Evolutionary conservation across 2,888 invertebrate species (phyloP).

Genomic region (Pocota personata): DNA sequence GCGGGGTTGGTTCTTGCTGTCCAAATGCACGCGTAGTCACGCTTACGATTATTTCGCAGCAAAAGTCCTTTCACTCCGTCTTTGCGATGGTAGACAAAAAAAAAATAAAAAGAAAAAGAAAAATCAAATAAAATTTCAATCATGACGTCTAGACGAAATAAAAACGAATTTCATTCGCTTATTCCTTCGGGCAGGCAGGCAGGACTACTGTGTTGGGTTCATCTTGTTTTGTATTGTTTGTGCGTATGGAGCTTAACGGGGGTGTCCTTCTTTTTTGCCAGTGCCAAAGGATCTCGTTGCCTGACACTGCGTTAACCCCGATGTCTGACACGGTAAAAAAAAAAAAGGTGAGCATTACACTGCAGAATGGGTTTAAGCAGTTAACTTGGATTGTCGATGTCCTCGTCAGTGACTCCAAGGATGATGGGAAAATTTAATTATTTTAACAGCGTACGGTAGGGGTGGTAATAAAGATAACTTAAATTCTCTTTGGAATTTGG

Average conservation of each 20-base stretch:
- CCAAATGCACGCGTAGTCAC: slow-evolving; percentile 24
- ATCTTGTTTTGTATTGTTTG: background rate
- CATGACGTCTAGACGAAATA: slow-evolving; percentile 51
- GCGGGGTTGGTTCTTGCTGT: background rate
- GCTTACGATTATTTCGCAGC: background rate
- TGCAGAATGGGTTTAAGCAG: background rate
- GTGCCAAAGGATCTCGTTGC: background rate
- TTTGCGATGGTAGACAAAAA: background rate
- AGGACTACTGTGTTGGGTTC: background rate
- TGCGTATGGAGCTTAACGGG: slow-evolving; percentile 8
- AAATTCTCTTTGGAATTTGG: background rate
- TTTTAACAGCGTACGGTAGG: background rate
- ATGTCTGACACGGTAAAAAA: slow-evolving; percentile 28
- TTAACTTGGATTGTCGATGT: slow-evolving; percentile 5
- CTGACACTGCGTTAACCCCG: slow-evolving; percentile 4
- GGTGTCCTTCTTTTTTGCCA: background rate
- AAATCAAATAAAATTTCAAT: slow-evolving; percentile 52
- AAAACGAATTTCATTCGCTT: slow-evolving; percentile 25
- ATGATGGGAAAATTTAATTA: slow-evolving; percentile 25
- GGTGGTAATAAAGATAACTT: background rate
- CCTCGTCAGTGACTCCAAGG: slow-evolving; percentile 34
- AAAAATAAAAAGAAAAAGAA: background rate
- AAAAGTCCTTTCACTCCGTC: slow-evolving; percentile 3
- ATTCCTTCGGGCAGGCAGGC: background rate
- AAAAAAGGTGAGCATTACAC: slow-evolving; percentile 24